Conservation (phyloP, 1,140 invertebrate species). For the Drosophila ficusphila region DNA sequence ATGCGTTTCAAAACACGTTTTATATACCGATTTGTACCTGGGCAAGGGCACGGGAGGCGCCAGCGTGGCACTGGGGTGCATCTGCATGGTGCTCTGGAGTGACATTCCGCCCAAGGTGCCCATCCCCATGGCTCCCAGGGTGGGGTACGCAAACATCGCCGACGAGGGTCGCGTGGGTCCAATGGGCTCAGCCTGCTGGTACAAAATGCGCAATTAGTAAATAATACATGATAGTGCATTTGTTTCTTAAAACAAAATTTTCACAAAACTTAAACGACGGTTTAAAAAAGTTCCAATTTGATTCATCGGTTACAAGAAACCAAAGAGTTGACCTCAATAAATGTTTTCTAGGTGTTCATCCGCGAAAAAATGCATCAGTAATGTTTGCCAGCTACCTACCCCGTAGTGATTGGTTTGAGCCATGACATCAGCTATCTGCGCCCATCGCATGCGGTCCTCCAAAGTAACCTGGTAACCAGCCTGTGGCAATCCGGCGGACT, state of each 20-base stretch:
- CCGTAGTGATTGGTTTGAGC: slow-evolving; percentile 93
- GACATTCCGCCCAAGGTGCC: slow-evolving; percentile 84
- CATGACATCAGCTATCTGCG: slow-evolving; percentile 93
- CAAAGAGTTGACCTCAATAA: no score
- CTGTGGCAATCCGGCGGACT: slow-evolving; percentile 87
- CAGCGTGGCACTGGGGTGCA: slow-evolving; percentile 74
- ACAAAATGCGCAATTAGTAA: not conserved
- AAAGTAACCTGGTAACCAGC: slow-evolving; percentile 89
- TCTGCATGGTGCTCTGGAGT: slow-evolving; percentile 85
- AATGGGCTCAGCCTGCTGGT: slow-evolving; percentile 87
- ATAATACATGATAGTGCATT: not conserved
- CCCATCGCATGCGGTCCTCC: slow-evolving; percentile 92
- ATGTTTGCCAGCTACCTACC: slow-evolving; percentile 84
- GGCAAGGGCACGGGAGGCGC: slow-evolving; percentile 90
- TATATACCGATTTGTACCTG: slow-evolving; percentile 74
- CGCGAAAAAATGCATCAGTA: not conserved
- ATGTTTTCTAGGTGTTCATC: no score
- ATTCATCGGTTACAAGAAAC: no score
- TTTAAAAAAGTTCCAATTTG: no score
- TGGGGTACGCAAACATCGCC: slow-evolving; percentile 92
- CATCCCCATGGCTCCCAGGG: slow-evolving; percentile 83
- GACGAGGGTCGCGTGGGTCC: slow-evolving; percentile 91
- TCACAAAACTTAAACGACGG: no score
- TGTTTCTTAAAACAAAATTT: not conserved
- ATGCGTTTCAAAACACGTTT: not conserved